These are phyloP conservation scores for Rotaria macrura DNA, from an alignment of 2,888 invertebrate species.

Conservation along the genomic window DNA sequence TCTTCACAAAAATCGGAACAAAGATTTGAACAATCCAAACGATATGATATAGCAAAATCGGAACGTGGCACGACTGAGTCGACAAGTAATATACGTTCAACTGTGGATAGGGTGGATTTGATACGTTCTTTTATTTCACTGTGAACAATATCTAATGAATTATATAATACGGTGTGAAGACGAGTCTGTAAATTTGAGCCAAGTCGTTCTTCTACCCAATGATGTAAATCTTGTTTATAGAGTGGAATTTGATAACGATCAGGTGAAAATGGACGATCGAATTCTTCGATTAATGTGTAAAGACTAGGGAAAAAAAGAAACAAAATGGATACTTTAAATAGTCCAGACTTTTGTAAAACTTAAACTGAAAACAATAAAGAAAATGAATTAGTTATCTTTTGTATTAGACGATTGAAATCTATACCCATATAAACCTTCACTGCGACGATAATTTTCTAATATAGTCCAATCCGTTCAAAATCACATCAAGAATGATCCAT, in stretches of 20 bases:
- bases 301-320: not conserved
- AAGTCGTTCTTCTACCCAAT: constrained; percentile 75
- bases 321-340: not conserved
- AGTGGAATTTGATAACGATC: constrained; percentile 52
- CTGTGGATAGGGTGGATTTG: not conserved
- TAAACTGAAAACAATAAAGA: too few relatives aligned
- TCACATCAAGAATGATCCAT: too few relatives aligned
- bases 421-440: too few relatives aligned
- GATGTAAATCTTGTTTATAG: constrained; percentile 59
- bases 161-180: constrained; percentile 48
- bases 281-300: constrained; percentile 83
- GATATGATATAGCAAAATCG: constrained; percentile 49
- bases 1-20: constrained; percentile 93
- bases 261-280: constrained; percentile 76
- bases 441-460: too few relatives aligned
- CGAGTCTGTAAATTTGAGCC: constrained; percentile 72
- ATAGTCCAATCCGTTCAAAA: too few relatives aligned
- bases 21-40: constrained; percentile 84
- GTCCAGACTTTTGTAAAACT: too few relatives aligned
- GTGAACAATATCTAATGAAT: constrained; percentile 15
- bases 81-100: constrained; percentile 16
- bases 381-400: too few relatives aligned
- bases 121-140: constrained; percentile 29
- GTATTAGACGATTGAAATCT: too few relatives aligned
- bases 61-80: constrained; percentile 18